Evolutionary conservation across 1,140 invertebrate genomes (phyloP), one percentile per base, ranked within the genome.

Genomic region (Bombus waltoni): DNA sequence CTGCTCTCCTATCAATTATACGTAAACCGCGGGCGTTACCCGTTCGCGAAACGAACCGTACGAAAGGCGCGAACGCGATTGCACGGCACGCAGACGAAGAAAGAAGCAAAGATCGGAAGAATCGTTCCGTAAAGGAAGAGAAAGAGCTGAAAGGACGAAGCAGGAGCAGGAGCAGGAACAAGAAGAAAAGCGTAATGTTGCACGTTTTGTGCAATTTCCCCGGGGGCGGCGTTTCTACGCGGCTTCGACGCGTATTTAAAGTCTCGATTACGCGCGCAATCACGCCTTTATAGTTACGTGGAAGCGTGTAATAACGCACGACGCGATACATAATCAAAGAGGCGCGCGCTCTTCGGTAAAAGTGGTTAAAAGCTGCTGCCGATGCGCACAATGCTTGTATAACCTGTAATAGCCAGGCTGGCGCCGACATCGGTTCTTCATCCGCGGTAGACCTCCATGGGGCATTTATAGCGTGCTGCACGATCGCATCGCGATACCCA

Each of bases 371-470:
- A 38, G 75, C 71, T 80, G 80, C 79, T 71, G 80, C 81, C 74
- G 85, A 70, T 82, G 59, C 80, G 59, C 65, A 86, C 68, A 88
- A 89, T 47, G 57, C 76, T 83, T 76, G 88, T 92, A 83, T 57
- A 89, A 92, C 88, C 90, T 86, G 92, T 91, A 92, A 92, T 89
- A 76, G 87, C 76, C 70, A 62, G 86, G 74, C 88, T 90, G 92
- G 93, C 92, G 92, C 93, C 92, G 83, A 85, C 83, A 84, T 84
- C 84, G 81, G 81, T 91, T 86, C 90, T 85, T 91, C 85, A 91
- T 81, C 38, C 80, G 65, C 28, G 18, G 59, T n/a, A 62, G 66
- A 71, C 82, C 68, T 81, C 75, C 73, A 73, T 32, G 70, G 73
- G 66, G 79, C 82, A 87, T 89, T 91, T 85, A 89, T 77, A 62